A percentile compares a stretch with the other conserved stretches of the same genome.
These are phyloP conservation scores for Hipparchia sbordonii DNA, from an alignment of 2,888 invertebrate species.

Conservation along the genomic window DNA sequence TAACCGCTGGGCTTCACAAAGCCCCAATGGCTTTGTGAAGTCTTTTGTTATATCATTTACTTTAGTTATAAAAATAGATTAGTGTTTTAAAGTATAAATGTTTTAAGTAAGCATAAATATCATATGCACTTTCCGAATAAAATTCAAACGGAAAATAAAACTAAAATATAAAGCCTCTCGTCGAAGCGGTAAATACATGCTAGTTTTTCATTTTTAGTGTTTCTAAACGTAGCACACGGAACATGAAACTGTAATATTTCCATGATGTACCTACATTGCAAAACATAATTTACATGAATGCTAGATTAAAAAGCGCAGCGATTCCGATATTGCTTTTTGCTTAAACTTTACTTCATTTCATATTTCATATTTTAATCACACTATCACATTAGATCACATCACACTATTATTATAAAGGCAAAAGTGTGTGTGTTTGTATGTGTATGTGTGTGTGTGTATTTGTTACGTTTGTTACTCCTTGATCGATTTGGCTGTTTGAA, in stretches of 20 bases:
- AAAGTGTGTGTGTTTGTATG: too few relatives aligned
- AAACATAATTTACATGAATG: slow-evolving; percentile 26
- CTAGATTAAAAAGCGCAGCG: slow-evolving; percentile 13
- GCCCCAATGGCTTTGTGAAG: too few relatives aligned
- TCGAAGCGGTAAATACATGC: slow-evolving; percentile 17
- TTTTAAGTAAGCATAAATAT: not conserved
- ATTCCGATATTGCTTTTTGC: slow-evolving; percentile 4
- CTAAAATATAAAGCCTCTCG: slow-evolving; percentile 4
- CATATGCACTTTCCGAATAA: not conserved
- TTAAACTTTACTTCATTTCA: not conserved
- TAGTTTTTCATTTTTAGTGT: slow-evolving; percentile 26
- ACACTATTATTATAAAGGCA: too few relatives aligned
- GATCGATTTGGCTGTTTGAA: too few relatives aligned
- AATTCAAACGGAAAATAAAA: slow-evolving; percentile 9
- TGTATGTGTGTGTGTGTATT: too few relatives aligned
- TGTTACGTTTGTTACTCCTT: too few relatives aligned
- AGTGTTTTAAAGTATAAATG: too few relatives aligned
- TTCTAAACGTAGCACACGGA: slow-evolving; percentile 25
- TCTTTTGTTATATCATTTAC: too few relatives aligned
- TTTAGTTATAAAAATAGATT: too few relatives aligned
- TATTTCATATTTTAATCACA: not conserved
- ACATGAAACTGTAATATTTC: slow-evolving; percentile 29
- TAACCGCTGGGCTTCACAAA: too few relatives aligned
- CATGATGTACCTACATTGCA: slow-evolving; percentile 21
- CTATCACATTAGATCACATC: too few relatives aligned